These are phyloP conservation scores for Charina bottae DNA, from an alignment of 2,113 vertebrate genomes.

Conservation along the genomic window DNA sequence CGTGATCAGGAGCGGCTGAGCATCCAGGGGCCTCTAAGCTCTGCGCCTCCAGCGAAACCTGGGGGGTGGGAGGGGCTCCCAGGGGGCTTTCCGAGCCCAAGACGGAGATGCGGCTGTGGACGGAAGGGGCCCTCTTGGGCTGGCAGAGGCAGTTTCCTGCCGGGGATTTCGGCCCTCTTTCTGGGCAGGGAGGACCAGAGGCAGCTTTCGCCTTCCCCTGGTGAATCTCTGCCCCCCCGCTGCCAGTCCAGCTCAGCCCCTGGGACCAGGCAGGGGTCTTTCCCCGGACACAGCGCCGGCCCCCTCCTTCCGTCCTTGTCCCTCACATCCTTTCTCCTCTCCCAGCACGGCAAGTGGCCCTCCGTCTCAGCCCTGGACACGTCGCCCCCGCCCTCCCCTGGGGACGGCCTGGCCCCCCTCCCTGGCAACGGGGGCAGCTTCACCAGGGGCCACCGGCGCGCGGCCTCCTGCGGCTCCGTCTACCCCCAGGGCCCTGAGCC, in stretches of 20 bases:
- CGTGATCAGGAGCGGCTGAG: no score
- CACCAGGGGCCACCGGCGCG: conserved; percentile 86
- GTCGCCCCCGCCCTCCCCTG: conserved; percentile 60
- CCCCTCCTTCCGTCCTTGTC: not conserved
- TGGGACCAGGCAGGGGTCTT: no score
- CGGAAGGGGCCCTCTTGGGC: not conserved
- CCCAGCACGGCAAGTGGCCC: conserved; percentile 85
- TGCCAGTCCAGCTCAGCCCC: no score
- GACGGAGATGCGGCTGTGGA: no score
- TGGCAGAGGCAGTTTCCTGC: not conserved
- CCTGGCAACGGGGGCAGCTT: conserved; percentile 54
- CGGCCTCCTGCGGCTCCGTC: conserved; percentile 85
- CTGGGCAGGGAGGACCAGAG: not conserved
- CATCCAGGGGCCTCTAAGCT: no score
- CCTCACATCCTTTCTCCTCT: not conserved
- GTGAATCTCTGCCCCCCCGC: not conserved
- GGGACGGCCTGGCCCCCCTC: conserved; percentile 61
- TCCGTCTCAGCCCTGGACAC: conserved; percentile 88
- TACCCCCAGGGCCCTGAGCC: conserved; percentile 49
- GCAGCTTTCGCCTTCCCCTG: not conserved
- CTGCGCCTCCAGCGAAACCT: no score
- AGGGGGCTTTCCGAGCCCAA: no score
- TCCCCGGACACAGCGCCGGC: rapidly evolving
- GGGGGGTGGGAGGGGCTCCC: no score
- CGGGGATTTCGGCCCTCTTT: not conserved